Percentiles rank a stretch among this genome's conserved stretches.
Evolutionary conservation across 2,113 vertebrate genomes (phyloP).

Genomic region (Aythya baeri): DNA sequence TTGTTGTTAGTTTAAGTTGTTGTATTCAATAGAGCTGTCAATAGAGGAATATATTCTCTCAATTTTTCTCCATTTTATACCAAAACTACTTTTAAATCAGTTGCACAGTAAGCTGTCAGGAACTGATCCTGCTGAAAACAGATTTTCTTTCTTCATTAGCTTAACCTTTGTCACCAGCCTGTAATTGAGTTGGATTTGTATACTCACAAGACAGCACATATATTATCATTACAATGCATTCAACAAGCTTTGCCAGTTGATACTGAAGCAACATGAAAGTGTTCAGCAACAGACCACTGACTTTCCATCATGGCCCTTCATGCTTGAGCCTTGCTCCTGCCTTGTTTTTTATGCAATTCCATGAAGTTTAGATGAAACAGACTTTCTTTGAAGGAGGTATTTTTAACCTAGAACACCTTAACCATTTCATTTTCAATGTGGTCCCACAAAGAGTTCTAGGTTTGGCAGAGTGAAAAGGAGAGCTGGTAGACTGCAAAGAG

Average conservation of each 20-base stretch:
- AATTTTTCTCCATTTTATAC: background rate
- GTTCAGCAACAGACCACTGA: background rate
- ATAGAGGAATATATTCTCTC: background rate
- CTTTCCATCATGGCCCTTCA: background rate
- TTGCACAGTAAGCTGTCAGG: background rate
- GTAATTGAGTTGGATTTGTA: background rate
- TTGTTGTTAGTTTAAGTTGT: background rate
- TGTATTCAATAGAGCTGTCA: background rate
- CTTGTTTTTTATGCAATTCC: background rate
- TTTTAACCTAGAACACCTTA: background rate
- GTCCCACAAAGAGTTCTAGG: background rate
- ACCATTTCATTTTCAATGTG: background rate
- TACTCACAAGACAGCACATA: background rate
- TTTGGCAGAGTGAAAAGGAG: background rate
- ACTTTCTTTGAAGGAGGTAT: background rate
- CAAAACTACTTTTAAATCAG: background rate
- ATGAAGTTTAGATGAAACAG: background rate
- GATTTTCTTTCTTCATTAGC: background rate
- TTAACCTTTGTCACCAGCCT: background rate
- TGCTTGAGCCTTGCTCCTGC: background rate
- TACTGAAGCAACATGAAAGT: background rate
- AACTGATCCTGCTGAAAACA: background rate
- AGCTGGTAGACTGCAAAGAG: background rate
- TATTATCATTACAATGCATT: background rate
- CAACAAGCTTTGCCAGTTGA: background rate